These are phyloP conservation scores for Streblospio benedicti DNA, from an alignment of 1,140 invertebrate species.

Conservation along the genomic window DNA sequence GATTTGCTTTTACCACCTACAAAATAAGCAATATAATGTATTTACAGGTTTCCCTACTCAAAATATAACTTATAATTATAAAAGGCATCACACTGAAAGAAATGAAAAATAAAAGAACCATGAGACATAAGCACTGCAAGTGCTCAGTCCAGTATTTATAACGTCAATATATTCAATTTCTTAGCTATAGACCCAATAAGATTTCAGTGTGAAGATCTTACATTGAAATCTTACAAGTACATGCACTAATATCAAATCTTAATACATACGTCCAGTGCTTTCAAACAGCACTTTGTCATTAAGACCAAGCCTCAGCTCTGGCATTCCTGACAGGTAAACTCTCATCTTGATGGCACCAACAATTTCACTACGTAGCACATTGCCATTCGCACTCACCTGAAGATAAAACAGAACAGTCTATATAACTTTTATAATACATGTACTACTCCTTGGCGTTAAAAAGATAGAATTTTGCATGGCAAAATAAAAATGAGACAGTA, in stretches of 20 bases:
- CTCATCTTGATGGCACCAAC: constrained; percentile 99
- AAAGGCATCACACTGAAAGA: neutral
- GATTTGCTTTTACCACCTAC: constrained; percentile 88
- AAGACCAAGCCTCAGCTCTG: constrained; percentile 90
- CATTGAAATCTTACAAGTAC: no score
- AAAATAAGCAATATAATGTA: constrained; percentile 17
- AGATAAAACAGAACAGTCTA: constrained; percentile 7
- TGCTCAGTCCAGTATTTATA: no score
- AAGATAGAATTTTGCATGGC: no score
- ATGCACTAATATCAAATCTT: no score
- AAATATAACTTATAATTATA: neutral
- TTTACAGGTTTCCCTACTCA: neutral
- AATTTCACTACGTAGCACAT: constrained; percentile 95
- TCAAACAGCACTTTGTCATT: constrained; percentile 99
- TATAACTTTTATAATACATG: neutral
- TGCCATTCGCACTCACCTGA: constrained; percentile 91
- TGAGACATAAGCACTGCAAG: neutral
- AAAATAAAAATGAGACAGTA: no score
- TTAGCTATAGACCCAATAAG: no score
- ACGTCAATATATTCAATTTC: no score
- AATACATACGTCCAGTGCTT: constrained; percentile 72
- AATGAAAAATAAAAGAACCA: neutral
- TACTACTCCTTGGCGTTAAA: no score
- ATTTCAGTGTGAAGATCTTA: no score
- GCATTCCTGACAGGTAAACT: constrained; percentile 99